phyloP scores from a whole-genome alignment of 2,113 vertebrate species.

The Corythornis madagascariensis region DNA sequence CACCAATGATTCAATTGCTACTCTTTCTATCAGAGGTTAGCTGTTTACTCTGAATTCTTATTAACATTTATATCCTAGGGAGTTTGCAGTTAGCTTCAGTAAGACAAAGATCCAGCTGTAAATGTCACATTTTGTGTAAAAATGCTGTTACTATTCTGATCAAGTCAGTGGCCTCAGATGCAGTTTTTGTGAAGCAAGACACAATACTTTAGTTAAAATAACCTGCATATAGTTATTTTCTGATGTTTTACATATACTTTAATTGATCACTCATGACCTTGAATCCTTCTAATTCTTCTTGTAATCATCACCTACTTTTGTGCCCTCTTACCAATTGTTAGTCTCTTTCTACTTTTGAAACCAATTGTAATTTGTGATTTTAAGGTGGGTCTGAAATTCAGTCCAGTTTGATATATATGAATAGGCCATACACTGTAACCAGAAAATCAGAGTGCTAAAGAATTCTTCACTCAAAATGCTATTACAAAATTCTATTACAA shows the following conservation, averaged over 20 bases:
- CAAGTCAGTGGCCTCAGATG: not conserved
- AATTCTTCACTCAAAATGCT: not conserved
- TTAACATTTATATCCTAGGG: not conserved
- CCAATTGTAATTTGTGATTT: not conserved
- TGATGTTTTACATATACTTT: not conserved
- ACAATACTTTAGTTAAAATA: not conserved
- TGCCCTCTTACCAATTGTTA: not conserved
- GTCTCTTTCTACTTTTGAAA: not conserved
- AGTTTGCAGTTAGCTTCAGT: not conserved
- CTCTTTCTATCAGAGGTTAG: not conserved
- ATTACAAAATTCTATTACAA: not conserved
- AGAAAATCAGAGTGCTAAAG: not conserved
- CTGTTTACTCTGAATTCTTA: not conserved
- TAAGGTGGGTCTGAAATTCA: not conserved
- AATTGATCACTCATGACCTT: not conserved
- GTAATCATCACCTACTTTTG: not conserved
- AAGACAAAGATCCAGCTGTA: not conserved
- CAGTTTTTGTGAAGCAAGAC: not conserved
- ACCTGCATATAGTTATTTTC: not conserved
- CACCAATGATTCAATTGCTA: not conserved
- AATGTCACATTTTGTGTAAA: not conserved
- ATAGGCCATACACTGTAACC: not conserved
- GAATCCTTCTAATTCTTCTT: not conserved
- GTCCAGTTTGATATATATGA: accelerated
- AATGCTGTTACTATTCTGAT: not conserved